Evolutionary conservation across 2,113 vertebrate genomes (phyloP).

Genomic region (Zapus hudsonius): DNA sequence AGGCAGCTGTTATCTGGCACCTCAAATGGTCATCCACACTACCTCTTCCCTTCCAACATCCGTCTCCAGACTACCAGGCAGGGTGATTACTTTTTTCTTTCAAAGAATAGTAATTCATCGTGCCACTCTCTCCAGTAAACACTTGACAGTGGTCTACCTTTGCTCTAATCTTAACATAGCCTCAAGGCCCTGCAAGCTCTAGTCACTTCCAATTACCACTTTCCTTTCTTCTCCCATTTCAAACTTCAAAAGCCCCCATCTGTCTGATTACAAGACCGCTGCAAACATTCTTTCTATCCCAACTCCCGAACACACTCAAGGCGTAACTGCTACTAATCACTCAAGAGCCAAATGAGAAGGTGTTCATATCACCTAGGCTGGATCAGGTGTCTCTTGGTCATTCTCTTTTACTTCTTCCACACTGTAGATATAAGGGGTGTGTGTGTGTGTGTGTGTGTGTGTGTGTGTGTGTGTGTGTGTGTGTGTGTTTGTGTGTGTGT

Average conservation of each 20-base stretch:
- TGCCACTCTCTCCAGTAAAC: background rate
- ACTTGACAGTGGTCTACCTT: background rate
- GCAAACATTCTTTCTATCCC: background rate
- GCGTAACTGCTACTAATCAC: background rate
- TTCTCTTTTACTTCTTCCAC: background rate
- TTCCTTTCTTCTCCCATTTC: background rate
- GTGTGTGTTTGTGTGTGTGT: too few relatives aligned
- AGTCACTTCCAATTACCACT: background rate
- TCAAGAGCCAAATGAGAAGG: background rate
- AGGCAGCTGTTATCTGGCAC: background rate
- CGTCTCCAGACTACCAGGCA: background rate
- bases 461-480: too few relatives aligned
- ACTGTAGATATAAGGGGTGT: background rate
- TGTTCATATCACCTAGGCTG: background rate
- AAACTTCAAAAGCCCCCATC: background rate
- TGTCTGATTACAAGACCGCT: background rate
- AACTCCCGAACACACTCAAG: background rate
- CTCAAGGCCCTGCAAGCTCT: background rate
- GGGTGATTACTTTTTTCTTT: background rate
- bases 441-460: too few relatives aligned
- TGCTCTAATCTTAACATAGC: slow-evolving; percentile 3
- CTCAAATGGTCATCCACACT: background rate
- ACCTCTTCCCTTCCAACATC: background rate
- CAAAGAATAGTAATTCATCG: background rate
- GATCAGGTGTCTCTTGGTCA: background rate